Base-by-base conservation (phyloP, 2,113 vertebrate species). In the Zosterops hypoxanthus region DNA sequence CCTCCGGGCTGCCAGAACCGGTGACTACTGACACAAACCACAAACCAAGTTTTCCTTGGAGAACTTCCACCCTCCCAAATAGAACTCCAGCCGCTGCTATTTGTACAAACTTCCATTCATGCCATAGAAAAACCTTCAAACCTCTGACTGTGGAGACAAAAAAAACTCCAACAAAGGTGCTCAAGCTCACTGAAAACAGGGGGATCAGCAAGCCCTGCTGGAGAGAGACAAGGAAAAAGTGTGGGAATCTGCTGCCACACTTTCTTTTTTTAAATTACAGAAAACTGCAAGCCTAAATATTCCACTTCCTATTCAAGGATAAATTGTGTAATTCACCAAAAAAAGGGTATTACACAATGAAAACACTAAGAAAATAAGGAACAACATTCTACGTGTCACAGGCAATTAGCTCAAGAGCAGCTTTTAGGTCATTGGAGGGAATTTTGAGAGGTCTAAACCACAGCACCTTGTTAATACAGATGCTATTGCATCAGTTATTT, bases 231-330 rank as follows among this genome's bases (percentile, higher is more conserved):
- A 36, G 88, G 95, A 49, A 90, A 94, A 91, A 80, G 36, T 82
- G 79, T 49, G 72, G 72, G 71, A 53, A 63, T 13, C 57, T 82
- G 64, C 84, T 85, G 77, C 69, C 69, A 52, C 9, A 2, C 23
- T 39, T 34, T 44, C 52, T 49, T 46, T 52, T 87, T 60, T 73
- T 56, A n/a, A 96, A 72, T 65, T 31, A 66, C 83, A 70, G 82
- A 70, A 86, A 84, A 42, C 85, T 91, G 57, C 79, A 86, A 92
- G 93, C 78, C 90, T 79, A 82, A 96, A 91, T 92, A 91, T 92
- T 65, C 92, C 59, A 53, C 63, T 91, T 94, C 86, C 89, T 92
- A 94, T 88, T 82, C 83, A 91, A 81, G 85, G 83, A 50, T 86
- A 60, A 77, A 82, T 90, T 85, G 71, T 86, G 92, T 95, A 86